These are phyloP conservation scores for Scolopax mira DNA, from an alignment of 2,113 vertebrate species.

Conservation along the genomic window DNA sequence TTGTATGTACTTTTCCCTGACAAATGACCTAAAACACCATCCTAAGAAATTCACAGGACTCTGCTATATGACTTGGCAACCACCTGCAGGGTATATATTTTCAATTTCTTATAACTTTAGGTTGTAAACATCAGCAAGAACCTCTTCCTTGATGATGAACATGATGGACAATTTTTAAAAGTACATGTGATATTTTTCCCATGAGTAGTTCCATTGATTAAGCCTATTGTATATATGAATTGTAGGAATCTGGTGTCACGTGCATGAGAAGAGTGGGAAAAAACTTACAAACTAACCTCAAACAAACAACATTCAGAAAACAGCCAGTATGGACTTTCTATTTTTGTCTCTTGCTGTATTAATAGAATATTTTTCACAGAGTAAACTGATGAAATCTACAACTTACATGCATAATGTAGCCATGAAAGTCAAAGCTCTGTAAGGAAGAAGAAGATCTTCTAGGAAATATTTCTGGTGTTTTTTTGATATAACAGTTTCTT, in stretches of 20 bases:
- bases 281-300: background rate
- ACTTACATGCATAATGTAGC: rapidly evolving
- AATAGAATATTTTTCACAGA: background rate
- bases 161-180: background rate
- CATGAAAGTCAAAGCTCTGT: background rate
- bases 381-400: background rate
- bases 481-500: background rate
- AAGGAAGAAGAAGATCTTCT: background rate
- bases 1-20: background rate
- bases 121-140: background rate
- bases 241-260: background rate
- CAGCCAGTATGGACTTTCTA: rapidly evolving
- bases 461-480: background rate
- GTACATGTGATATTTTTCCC: background rate
- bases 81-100: background rate
- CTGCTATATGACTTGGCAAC: background rate
- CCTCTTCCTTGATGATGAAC: rapidly evolving
- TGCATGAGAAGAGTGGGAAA: no score
- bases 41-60: background rate
- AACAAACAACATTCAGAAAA: background rate
- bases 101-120: background rate
- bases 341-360: background rate
- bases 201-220: background rate
- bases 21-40: background rate
- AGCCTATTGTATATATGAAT: background rate